Evolutionary conservation across 2,797 vertebrate genomes (phyloP).

Genomic region (Phoebastria nigripes): DNA sequence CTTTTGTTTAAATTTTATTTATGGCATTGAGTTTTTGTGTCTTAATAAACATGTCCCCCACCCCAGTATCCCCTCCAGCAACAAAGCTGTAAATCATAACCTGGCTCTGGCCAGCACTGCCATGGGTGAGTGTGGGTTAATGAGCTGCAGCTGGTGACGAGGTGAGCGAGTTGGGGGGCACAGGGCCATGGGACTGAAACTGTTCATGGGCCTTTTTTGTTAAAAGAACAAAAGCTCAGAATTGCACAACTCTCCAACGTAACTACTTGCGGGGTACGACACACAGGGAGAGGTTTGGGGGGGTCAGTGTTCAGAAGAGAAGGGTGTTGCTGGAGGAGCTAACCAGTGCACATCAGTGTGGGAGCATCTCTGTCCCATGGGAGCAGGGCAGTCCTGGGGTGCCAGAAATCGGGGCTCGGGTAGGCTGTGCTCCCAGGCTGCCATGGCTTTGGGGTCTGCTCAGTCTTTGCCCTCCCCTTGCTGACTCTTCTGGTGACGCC

Average conservation of each 20-base stretch:
- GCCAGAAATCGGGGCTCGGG: not conserved
- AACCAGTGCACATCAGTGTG: too few species aligned
- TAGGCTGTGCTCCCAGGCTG: not conserved
- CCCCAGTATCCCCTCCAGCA: not conserved
- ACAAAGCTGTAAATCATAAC: too few species aligned
- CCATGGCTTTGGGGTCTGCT: not conserved
- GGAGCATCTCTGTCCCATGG: fast-evolving
- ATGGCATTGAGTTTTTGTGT: not conserved
- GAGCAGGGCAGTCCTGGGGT: not conserved
- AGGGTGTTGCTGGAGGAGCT: not conserved
- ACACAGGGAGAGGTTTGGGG: not conserved
- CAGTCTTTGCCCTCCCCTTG: not conserved
- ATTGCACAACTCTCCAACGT: fast-evolving
- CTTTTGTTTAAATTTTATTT: not conserved
- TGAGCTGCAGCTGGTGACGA: not conserved
- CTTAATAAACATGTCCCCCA: not conserved
- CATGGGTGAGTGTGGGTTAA: not conserved
- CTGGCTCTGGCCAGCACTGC: fast-evolving
- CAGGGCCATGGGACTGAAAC: not conserved
- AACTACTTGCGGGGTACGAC: not conserved
- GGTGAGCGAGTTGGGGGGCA: not conserved
- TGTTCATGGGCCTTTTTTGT: fast-evolving
- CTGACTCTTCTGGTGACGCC: not conserved
- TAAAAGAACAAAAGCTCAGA: not conserved
- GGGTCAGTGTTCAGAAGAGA: not conserved